Conservation (phyloP, 2,113 vertebrate species). For the Callipepla squamata region DNA sequence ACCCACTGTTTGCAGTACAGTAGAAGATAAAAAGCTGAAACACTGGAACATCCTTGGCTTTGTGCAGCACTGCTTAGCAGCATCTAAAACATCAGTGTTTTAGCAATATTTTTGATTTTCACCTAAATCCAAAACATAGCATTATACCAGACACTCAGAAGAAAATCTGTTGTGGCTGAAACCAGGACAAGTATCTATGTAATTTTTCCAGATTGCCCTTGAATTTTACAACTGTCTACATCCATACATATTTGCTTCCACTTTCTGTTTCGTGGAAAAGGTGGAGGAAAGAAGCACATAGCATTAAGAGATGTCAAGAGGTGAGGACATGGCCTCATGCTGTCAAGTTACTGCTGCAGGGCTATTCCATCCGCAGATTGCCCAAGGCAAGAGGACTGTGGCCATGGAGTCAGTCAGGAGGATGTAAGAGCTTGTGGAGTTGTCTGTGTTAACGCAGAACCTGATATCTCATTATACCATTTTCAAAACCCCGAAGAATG, state of each 20-base stretch:
- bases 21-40: not conserved
- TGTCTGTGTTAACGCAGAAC: not conserved
- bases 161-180: not conserved
- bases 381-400: not conserved
- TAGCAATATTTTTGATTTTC: not conserved
- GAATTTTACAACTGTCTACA: not conserved
- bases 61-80: not conserved
- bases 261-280: not conserved
- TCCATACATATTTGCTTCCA: accelerated
- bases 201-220: not conserved
- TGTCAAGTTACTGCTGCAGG: not conserved
- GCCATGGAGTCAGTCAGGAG: not conserved
- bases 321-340: not conserved
- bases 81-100: not conserved
- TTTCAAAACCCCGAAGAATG: not conserved
- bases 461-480: not conserved
- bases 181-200: not conserved
- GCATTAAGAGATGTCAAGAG: not conserved
- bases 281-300: not conserved
- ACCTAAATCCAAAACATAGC: not conserved
- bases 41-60: not conserved
- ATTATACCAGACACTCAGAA: not conserved
- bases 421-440: not conserved
- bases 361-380: not conserved
- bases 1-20: not conserved